These are phyloP conservation scores for Stenodera caucasica DNA, from an alignment of 2,888 invertebrate genomes.

Conservation along the genomic window DNA sequence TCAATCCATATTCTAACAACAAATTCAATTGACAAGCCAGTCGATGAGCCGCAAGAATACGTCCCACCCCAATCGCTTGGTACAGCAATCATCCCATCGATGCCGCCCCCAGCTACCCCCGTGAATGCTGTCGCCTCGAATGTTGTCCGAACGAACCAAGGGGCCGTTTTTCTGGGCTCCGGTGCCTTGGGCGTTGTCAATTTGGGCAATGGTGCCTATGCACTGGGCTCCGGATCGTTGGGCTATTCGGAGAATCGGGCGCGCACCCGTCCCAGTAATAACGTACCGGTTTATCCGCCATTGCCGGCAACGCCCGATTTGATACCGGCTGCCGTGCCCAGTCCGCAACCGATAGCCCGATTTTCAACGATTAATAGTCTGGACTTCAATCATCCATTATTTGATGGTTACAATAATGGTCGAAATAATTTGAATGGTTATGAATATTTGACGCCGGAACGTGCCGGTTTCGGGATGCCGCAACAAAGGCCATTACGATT, in stretches of 20 bases:
- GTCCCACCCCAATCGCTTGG: conserved; percentile 42
- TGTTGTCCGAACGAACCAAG: conserved; percentile 39
- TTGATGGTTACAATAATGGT: conserved; percentile 15
- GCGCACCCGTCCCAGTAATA: conserved; percentile 41
- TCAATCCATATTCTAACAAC: conserved; percentile 6
- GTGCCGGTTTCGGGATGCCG: conserved; percentile 41
- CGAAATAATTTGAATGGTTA: conserved; percentile 37
- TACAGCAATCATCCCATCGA: conserved; percentile 41
- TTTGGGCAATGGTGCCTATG: conserved; percentile 50
- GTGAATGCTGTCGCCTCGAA: conserved; percentile 45
- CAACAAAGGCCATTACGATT: conserved; percentile 32
- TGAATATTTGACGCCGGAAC: conserved; percentile 40
- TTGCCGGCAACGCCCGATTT: conserved; percentile 43
- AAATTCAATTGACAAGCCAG: conserved; percentile 46
- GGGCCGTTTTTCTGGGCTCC: conserved; percentile 49
- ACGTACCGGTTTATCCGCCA: conserved; percentile 41
- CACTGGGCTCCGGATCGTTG: conserved; percentile 51
- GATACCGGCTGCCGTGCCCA: conserved; percentile 45
- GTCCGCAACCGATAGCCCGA: conserved; percentile 21
- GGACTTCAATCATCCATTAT: conserved; percentile 29
- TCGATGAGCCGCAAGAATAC: conserved; percentile 43
- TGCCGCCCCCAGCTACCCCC: conserved; percentile 45
- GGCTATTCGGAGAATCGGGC: conserved; percentile 47
- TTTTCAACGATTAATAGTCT: conserved; percentile 16
- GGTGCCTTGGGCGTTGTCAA: conserved; percentile 50